These are phyloP conservation scores for Panurus biarmicus DNA, from an alignment of 2,113 vertebrate genomes.

Conservation along the genomic window DNA sequence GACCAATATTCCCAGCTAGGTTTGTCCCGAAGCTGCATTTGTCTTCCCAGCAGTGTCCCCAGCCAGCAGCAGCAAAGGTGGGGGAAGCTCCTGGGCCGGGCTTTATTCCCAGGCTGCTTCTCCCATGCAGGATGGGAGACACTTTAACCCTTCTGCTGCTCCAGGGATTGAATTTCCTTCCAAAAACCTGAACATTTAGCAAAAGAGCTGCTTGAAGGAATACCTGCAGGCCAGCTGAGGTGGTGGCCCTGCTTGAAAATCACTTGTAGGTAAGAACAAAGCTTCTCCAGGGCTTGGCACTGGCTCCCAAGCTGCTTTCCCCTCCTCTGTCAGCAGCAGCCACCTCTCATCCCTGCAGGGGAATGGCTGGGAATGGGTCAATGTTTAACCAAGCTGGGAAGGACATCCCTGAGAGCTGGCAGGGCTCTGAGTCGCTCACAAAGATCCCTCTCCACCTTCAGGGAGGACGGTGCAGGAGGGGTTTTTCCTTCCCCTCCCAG, in stretches of 20 bases:
- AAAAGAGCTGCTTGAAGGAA: background rate
- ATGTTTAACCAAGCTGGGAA: conserved; percentile 68
- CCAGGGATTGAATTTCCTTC: background rate
- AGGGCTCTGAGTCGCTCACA: fast-evolving
- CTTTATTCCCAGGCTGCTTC: background rate
- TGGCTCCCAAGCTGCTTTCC: background rate
- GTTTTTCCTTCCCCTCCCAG: background rate
- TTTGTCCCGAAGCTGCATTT: background rate
- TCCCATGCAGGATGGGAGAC: background rate
- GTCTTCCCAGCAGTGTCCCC: background rate
- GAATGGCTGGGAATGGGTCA: conserved; percentile 25
- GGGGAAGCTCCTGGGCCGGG: background rate
- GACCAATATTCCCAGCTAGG: background rate
- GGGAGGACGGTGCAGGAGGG: fast-evolving
- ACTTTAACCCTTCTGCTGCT: background rate
- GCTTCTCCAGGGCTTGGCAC: background rate
- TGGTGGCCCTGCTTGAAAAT: background rate
- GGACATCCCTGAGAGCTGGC: background rate
- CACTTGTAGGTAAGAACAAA: background rate
- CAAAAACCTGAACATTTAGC: background rate
- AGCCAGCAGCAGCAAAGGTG: background rate
- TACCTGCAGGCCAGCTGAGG: background rate
- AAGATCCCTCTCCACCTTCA: background rate
- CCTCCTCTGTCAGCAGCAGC: background rate
- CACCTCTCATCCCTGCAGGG: background rate